A percentile compares a stretch with the other conserved stretches of the same genome.
phyloP scores from a whole-genome alignment of 2,888 invertebrate genomes.

The Oeneis ivallda region DNA sequence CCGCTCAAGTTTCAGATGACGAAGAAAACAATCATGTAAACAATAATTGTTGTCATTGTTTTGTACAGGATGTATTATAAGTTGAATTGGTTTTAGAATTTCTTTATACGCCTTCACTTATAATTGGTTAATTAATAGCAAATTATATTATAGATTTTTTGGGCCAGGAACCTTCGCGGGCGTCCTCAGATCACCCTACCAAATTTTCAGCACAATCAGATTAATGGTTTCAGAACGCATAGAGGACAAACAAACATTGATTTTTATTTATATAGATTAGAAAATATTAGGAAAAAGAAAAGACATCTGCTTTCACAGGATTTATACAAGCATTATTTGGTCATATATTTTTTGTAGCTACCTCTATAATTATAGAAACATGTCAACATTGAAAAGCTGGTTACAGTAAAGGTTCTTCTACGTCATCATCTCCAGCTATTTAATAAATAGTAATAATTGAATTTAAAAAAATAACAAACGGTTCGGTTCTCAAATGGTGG shows the following conservation, averaged over 20 bases:
- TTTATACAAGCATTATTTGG: background rate
- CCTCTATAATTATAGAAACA: background rate
- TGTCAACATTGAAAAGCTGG: background rate
- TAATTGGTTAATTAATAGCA: background rate
- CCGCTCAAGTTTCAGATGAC: constrained; percentile 56
- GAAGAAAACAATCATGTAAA: constrained; percentile 70
- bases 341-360: too few relatives aligned
- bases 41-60: constrained; percentile 67
- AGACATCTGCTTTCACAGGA: background rate
- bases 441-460: too few relatives aligned
- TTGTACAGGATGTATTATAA: constrained; percentile 45
- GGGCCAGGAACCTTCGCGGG: too few relatives aligned
- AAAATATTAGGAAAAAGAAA: background rate
- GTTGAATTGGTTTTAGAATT: constrained; percentile 18
- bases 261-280: too few relatives aligned
- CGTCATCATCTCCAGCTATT: too few relatives aligned
- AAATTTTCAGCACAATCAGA: too few relatives aligned
- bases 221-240: too few relatives aligned
- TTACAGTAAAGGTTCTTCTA: background rate
- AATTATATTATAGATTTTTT: too few relatives aligned
- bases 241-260: too few relatives aligned
- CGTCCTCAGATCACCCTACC: too few relatives aligned
- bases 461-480: too few relatives aligned
- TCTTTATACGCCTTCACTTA: constrained; percentile 2
- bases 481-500: too few relatives aligned